Evolutionary conservation across 2,888 invertebrate species (phyloP).

Genomic region (Ophion ventricosus): DNA sequence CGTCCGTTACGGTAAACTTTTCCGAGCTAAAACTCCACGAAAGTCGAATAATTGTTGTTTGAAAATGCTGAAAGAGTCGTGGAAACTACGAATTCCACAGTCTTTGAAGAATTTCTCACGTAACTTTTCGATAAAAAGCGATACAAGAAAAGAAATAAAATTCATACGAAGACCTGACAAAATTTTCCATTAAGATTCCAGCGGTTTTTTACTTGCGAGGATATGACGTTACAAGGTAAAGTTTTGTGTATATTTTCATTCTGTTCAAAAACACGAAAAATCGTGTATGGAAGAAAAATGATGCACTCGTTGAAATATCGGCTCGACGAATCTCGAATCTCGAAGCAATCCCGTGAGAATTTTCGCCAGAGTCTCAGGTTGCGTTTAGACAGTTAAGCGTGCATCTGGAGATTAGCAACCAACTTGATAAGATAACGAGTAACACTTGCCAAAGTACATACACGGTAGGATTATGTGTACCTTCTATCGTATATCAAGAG

Average conservation of each 20-base stretch:
- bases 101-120: background rate
- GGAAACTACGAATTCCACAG: background rate
- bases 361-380: background rate
- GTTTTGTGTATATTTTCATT: too few species aligned
- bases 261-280: too few species aligned
- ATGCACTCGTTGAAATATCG: constrained; percentile 15
- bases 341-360: background rate
- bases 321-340: constrained; percentile 1
- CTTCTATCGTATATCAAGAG: constrained; percentile 47
- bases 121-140: background rate
- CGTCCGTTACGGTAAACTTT: background rate
- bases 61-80: background rate
- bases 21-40: background rate
- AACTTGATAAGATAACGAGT: constrained; percentile 42
- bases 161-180: background rate
- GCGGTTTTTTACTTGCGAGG: background rate
- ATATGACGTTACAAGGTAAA: too few species aligned
- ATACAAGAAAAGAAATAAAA: background rate
- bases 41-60: background rate
- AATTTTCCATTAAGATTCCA: background rate
- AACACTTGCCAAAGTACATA: constrained; percentile 53
- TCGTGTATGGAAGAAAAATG: background rate
- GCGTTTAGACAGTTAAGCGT: constrained; percentile 28
- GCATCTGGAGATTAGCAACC: constrained; percentile 41
- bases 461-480: constrained; percentile 15